phyloP scores from a whole-genome alignment of 2,797 vertebrate genomes.

The Tragelaphus eurycerus region DNA sequence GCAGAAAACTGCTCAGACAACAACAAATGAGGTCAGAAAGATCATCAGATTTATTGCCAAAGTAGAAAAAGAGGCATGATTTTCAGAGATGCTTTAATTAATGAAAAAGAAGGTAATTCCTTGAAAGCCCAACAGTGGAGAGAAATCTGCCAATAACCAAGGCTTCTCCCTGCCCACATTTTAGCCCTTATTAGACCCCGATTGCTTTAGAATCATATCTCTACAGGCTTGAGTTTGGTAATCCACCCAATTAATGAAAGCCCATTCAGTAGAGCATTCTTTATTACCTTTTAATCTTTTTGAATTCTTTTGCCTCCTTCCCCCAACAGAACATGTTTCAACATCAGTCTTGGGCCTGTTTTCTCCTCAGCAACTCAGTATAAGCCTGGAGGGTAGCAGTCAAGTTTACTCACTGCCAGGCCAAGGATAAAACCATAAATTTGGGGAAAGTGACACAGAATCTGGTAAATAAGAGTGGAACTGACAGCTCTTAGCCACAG shows the following conservation, averaged over 20 bases:
- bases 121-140: neutral
- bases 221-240: neutral
- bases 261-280: neutral
- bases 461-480: neutral
- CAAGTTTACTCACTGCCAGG: neutral
- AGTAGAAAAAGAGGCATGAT: neutral
- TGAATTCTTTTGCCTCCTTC: slow-evolving; percentile 6
- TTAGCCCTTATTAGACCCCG: neutral
- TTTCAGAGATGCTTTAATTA: slow-evolving; percentile 28
- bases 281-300: slow-evolving; percentile 54
- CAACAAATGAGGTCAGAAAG: slow-evolving; percentile 42
- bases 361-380: neutral
- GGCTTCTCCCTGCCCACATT: neutral
- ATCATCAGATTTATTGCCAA: slow-evolving; percentile 45
- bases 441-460: neutral
- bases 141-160: neutral
- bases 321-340: neutral
- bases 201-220: neutral
- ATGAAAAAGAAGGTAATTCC: neutral
- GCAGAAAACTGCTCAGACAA: slow-evolving; percentile 35
- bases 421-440: neutral
- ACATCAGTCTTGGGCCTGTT: neutral
- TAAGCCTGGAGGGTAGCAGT: neutral
- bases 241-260: slow-evolving; percentile 50
- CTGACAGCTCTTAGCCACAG: neutral